phyloP scores from a whole-genome alignment of 2,113 vertebrate species.

The Amblyopsis rosae region DNA sequence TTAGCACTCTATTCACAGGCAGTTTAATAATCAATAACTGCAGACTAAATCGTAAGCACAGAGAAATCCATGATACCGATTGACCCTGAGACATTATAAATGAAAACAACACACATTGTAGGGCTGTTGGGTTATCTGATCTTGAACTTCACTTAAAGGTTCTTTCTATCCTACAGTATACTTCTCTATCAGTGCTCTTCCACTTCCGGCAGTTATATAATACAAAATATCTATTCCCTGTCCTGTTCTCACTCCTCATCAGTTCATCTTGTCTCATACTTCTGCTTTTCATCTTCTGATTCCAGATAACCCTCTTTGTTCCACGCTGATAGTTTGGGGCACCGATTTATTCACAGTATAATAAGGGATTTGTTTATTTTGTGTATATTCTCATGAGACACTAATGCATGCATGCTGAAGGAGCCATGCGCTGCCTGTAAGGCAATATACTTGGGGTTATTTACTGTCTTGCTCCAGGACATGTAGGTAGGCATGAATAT shows the following conservation, averaged over 20 bases:
- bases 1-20: constrained; percentile 17
- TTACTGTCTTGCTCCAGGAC: constrained; percentile 14
- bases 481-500: neutral
- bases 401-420: neutral
- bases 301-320: neutral
- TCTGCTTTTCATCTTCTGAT: no score
- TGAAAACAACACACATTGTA: constrained; percentile 8
- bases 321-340: neutral
- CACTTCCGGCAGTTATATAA: neutral
- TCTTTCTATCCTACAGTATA: neutral
- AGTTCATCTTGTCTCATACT: no score
- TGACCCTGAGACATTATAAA: neutral
- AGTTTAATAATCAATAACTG: constrained; percentile 19
- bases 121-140: neutral
- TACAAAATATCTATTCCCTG: neutral
- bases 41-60: no score
- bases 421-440: neutral
- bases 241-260: neutral
- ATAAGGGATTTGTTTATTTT: constrained; percentile 21
- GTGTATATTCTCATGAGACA: neutral
- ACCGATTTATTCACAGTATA: neutral
- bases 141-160: neutral
- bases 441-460: neutral
- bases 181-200: neutral
- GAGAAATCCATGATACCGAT: constrained; percentile 36